Base-by-base conservation (phyloP, 2,113 vertebrate species). In the Caranx melampygus region DNA sequence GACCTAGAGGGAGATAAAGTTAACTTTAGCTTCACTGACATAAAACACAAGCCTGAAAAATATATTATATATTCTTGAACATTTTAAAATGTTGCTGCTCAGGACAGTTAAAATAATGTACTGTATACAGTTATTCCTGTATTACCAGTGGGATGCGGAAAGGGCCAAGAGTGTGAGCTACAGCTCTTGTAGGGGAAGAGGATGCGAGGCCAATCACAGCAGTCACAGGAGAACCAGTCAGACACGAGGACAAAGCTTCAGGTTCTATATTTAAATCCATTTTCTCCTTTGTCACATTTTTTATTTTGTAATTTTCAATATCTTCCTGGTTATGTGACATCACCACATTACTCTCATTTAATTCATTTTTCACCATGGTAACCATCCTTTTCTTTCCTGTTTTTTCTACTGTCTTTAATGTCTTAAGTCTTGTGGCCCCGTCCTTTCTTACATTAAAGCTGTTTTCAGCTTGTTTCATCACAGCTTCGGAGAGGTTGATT, bases 151-250 rank as follows among this genome's bases (percentile, higher is more conserved):
- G 91, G 72, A 95, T 90, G 18, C 82, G 78, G 54, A 95, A 93
- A 51, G 94, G 89, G 14, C 93, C 92, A 42, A 95, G 67, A 45
- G 82, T 92, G 14, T 95, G 91, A 74, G 94, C 93, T 33, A 94
- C 65, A 52, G 94, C 94, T 74, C 94, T 88, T 37, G 94, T 91
- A 6, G 94, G 93, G 5, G 94, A 92, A 15, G 94, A 95, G 0
- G 94, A 95, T 54, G 94, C 94, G 15, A 94, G 89, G 9, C 94
- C 94, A 1, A 95, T 93, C 20, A 95, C 85, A 78, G 88, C 94
- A 57, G 92, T 47, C 3, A 95, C 89, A n/a, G 93, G 92, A 52
- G 88, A 88, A 67, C 75, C 87, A 55, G 76, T 62, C 8, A 90
- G 33, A 86, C 94, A 95, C 3, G 15, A 58, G 33, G 80, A 3